Percentiles rank a stretch among this genome's conserved stretches.
Conservation (phyloP, 2,113 vertebrate genomes). For the Acanthochromis polyacanthus region DNA sequence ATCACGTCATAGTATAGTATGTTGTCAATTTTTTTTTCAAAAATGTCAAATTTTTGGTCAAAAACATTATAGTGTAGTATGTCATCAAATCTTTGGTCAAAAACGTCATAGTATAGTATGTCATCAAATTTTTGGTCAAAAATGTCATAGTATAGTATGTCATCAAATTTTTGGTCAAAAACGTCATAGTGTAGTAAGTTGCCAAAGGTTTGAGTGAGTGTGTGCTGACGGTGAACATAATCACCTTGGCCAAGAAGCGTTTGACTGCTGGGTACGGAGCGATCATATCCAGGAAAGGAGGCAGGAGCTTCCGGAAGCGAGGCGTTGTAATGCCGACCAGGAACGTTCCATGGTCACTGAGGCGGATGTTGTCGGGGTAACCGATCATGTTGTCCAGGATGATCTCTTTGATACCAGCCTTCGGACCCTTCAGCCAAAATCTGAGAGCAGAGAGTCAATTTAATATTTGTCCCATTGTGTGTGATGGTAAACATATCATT, state of each 20-base stretch:
- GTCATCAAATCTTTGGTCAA: too few relatives aligned
- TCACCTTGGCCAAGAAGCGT: conserved; percentile 82
- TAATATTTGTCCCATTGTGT: background rate
- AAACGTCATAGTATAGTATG: too few relatives aligned
- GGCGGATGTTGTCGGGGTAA: conserved; percentile 85
- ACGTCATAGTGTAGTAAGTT: too few relatives aligned
- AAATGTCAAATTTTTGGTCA: too few relatives aligned
- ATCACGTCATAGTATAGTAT: too few relatives aligned
- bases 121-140: too few relatives aligned
- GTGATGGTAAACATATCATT: conserved; percentile 6
- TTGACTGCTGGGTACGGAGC: conserved; percentile 80
- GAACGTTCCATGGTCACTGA: conserved; percentile 78
- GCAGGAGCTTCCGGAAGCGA: conserved; percentile 66
- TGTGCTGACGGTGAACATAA: background rate
- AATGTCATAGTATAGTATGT: too few relatives aligned
- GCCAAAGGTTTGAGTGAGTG: too few relatives aligned
- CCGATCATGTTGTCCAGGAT: conserved; percentile 83
- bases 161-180: too few relatives aligned
- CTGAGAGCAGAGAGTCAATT: conserved; percentile 41
- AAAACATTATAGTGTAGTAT: too few relatives aligned
- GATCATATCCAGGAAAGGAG: conserved; percentile 83
- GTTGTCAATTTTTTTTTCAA: too few relatives aligned
- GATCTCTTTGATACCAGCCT: conserved; percentile 75
- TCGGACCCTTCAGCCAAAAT: conserved; percentile 81
- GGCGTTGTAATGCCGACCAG: conserved; percentile 81